Conservation (phyloP, 2,113 vertebrate species). For the Thunnus thynnus region DNA sequence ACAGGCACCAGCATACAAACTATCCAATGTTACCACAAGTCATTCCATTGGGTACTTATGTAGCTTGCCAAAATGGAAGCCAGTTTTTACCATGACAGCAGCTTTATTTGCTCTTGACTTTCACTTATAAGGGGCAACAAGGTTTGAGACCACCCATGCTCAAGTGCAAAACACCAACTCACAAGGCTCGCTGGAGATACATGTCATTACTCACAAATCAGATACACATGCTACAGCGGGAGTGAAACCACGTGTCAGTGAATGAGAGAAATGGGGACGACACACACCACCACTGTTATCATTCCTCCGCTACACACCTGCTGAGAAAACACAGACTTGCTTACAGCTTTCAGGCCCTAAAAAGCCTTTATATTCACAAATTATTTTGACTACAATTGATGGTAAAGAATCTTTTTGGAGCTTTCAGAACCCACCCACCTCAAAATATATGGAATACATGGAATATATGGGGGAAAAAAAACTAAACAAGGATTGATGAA, state of each 20-base stretch:
- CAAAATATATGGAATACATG: neutral
- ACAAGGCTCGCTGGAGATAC: constrained; percentile 33
- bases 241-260: constrained; percentile 6
- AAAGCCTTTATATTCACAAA: neutral
- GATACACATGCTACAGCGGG: constrained; percentile 45
- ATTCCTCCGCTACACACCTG: constrained; percentile 17
- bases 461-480: too few relatives aligned
- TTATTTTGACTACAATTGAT: neutral
- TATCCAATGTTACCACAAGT: neutral
- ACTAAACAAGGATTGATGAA: neutral
- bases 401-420: neutral
- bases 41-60: constrained; percentile 8
- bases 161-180: constrained; percentile 31
- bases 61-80: constrained; percentile 17
- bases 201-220: constrained; percentile 57
- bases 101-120: constrained; percentile 32
- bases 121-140: neutral
- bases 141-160: constrained; percentile 48
- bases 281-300: neutral
- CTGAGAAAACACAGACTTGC: neutral
- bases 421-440: neutral
- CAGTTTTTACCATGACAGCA: constrained; percentile 16
- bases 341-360: too few relatives aligned
- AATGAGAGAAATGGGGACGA: neutral
- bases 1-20: constrained; percentile 4